A percentile compares a stretch with the other conserved stretches of the same genome.
Conservation (phyloP, 2,113 vertebrate species). For the Sylvilagus bachmani region DNA sequence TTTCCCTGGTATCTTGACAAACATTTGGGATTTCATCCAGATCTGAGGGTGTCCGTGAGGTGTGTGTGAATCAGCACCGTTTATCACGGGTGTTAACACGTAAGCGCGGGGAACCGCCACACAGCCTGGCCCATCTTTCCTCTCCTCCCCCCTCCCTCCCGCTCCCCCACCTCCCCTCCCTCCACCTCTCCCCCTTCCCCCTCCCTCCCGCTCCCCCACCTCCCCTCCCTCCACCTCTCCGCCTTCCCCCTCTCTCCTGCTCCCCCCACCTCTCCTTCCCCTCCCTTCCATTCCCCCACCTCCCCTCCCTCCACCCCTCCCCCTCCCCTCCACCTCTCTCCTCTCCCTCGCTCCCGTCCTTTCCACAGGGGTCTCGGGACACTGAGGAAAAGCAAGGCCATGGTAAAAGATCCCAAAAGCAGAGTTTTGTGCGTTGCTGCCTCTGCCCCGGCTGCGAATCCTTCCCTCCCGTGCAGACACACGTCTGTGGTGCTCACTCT, state of each 20-base stretch:
- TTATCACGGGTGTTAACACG: neutral
- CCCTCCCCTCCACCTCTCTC: neutral
- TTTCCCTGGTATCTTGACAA: neutral
- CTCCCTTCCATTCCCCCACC: too few species aligned
- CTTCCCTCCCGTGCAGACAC: neutral
- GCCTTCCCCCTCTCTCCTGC: too few species aligned
- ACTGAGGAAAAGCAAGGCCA: neutral
- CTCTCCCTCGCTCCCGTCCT: neutral
- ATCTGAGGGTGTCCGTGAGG: neutral
- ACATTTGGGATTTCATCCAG: slow-evolving; percentile 39
- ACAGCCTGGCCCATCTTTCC: neutral
- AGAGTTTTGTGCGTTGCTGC: neutral
- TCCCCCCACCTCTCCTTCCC: neutral
- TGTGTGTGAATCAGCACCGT: neutral
- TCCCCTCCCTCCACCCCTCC: too few species aligned
- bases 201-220: too few species aligned
- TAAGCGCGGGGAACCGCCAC: neutral
- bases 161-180: too few species aligned
- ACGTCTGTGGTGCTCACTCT: neutral
- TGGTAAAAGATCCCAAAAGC: neutral
- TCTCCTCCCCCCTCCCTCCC: neutral
- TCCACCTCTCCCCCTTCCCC: too few species aligned
- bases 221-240: too few species aligned
- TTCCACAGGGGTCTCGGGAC: neutral
- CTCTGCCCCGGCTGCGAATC: neutral